Evolutionary conservation across 2,113 vertebrate genomes (phyloP).

Genomic region (Merops nubicus): DNA sequence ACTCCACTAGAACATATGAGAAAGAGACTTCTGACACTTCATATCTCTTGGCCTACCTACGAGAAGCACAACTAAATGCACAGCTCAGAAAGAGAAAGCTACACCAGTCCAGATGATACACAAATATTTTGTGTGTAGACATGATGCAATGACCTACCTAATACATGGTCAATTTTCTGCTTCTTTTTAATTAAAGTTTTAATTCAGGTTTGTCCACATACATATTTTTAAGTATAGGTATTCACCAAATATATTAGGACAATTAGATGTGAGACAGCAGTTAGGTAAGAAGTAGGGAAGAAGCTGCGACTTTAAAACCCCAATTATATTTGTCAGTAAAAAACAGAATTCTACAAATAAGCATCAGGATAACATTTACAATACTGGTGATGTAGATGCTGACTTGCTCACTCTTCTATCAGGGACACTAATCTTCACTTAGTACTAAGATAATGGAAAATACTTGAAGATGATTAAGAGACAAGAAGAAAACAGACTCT

Average conservation of each 20-base stretch:
- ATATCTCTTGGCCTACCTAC: neutral
- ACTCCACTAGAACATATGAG: fast-evolving
- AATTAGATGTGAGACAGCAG: neutral
- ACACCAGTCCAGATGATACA: neutral
- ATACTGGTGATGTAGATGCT: neutral
- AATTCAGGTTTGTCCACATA: neutral
- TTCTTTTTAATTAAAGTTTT: neutral
- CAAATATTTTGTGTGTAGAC: neutral
- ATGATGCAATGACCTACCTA: neutral
- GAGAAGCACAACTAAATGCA: neutral
- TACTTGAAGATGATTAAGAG: neutral
- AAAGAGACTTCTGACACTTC: neutral
- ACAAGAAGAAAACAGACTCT: neutral
- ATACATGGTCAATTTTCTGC: neutral
- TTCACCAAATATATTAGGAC: neutral
- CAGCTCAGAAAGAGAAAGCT: neutral
- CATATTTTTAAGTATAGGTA: neutral
- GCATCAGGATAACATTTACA: neutral
- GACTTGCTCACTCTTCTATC: neutral
- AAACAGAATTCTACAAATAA: neutral
- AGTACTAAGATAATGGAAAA: neutral
- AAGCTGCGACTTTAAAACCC: neutral
- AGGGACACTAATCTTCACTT: neutral
- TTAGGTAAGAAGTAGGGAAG: neutral
- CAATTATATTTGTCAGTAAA: neutral